Evolutionary conservation across 1,140 invertebrate genomes (phyloP).

Genomic region (Fragariocoptes setiger): DNA sequence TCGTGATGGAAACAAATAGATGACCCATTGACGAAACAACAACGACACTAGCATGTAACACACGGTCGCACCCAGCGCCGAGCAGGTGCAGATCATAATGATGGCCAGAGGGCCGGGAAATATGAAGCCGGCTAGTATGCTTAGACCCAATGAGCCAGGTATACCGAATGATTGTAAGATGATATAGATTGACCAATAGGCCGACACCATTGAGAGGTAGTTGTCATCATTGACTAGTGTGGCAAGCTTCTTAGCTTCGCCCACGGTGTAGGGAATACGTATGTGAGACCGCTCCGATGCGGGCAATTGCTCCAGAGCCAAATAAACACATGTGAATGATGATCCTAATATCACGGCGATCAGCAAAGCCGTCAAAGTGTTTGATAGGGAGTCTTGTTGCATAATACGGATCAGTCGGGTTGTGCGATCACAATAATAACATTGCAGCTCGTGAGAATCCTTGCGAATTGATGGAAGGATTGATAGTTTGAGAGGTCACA

Average conservation of each 20-base stretch:
- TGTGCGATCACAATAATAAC: no score
- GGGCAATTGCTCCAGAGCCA: no score
- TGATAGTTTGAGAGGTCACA: no score
- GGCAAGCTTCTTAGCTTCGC: slow-evolving; percentile 81
- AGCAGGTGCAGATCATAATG: slow-evolving; percentile 65
- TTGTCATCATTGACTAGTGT: slow-evolving; percentile 71
- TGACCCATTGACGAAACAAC: slow-evolving; percentile 45
- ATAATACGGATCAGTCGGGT: no score
- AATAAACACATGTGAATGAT: no score
- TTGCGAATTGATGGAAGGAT: no score
- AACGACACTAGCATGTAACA: slow-evolving; percentile 76
- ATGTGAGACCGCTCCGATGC: no score
- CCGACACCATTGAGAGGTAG: slow-evolving; percentile 59
- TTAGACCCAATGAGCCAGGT: slow-evolving; percentile 88
- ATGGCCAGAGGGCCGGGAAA: slow-evolving; percentile 73
- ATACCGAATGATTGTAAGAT: slow-evolving; percentile 98
- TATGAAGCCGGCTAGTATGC: slow-evolving; percentile 82
- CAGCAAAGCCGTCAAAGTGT: no score
- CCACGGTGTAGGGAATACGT: slow-evolving; percentile 64
- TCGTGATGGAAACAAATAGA: slow-evolving; percentile 7
- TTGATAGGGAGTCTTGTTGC: no score
- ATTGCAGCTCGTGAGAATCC: no score
- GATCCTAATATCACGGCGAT: no score
- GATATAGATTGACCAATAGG: slow-evolving; percentile 68
- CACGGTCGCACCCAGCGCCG: slow-evolving; percentile 68